A percentile compares a stretch with the other conserved stretches of the same genome.
These are phyloP conservation scores for Euleptes europaea DNA, from an alignment of 2,113 vertebrate species.

Conservation along the genomic window DNA sequence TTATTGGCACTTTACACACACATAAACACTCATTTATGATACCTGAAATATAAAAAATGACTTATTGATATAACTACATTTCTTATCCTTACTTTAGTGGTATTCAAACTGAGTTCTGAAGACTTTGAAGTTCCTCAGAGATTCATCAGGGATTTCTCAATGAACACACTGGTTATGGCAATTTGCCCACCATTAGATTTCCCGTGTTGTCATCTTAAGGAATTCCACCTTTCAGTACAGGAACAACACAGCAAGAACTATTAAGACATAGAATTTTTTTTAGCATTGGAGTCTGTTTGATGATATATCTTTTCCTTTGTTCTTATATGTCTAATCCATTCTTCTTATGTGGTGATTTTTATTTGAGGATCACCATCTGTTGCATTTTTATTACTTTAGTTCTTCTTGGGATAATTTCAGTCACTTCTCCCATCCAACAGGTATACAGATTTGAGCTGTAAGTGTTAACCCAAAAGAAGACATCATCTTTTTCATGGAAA, in stretches of 20 bases:
- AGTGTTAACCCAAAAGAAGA: background rate
- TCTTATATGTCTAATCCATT: background rate
- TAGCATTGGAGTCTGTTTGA: background rate
- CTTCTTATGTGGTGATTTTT: constrained; percentile 12
- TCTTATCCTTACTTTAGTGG: no score
- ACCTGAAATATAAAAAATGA: no score
- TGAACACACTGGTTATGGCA: no score
- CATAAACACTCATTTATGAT: no score
- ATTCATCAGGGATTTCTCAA: no score
- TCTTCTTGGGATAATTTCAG: constrained; percentile 2
- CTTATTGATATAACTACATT: no score
- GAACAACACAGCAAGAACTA: background rate
- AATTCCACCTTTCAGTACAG: background rate
- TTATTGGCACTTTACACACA: no score
- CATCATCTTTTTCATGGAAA: background rate
- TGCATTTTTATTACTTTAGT: background rate
- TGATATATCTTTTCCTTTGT: background rate
- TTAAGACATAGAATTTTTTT: background rate
- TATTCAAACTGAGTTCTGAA: no score
- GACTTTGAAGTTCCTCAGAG: no score
- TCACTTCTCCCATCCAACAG: background rate
- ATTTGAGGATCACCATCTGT: background rate
- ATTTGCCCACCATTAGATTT: no score
- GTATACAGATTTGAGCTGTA: background rate
- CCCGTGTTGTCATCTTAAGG: background rate